Evolutionary conservation across 2,888 invertebrate genomes (phyloP).

Genomic region (Rotaria magnacalcarata): DNA sequence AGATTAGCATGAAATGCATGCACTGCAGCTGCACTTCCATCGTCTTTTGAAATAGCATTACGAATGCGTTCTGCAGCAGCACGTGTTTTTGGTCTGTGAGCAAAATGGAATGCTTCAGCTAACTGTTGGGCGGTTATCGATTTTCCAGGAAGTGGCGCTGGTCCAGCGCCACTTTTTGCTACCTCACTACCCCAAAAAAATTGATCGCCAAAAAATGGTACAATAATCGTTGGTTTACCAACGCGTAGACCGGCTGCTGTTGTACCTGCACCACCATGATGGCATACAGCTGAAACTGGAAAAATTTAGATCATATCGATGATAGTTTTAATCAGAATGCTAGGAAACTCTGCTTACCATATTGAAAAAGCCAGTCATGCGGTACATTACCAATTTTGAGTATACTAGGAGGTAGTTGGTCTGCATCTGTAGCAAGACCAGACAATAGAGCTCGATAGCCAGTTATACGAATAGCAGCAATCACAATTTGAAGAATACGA

Average conservation of each 20-base stretch:
- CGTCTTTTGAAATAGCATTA: background rate
- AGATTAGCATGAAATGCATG: constrained; percentile 13
- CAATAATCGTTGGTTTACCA: constrained; percentile 16
- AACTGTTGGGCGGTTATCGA: background rate
- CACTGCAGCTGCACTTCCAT: constrained; percentile 18
- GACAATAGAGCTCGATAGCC: background rate
- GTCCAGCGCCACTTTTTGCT: constrained; percentile 12
- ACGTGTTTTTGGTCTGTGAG: background rate
- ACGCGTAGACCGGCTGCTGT: constrained; percentile 28
- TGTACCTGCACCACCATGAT: constrained; percentile 34
- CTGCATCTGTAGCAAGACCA: background rate
- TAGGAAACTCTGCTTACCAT: background rate
- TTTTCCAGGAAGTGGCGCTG: background rate
- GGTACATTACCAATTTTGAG: constrained; percentile 28
- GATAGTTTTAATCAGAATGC: too few species aligned
- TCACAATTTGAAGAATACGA: background rate
- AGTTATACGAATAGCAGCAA: background rate
- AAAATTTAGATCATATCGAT: background rate
- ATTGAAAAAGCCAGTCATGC: constrained; percentile 36
- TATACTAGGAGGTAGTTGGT: background rate
- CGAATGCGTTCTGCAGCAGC: constrained; percentile 20
- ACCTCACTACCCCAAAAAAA: constrained; percentile 22
- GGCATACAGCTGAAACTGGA: constrained; percentile 22
- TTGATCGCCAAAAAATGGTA: constrained; percentile 35
- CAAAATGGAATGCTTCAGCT: constrained; percentile 9